Evolutionary conservation across 2,113 vertebrate species (phyloP).

Genomic region (Scophthalmus maximus): DNA sequence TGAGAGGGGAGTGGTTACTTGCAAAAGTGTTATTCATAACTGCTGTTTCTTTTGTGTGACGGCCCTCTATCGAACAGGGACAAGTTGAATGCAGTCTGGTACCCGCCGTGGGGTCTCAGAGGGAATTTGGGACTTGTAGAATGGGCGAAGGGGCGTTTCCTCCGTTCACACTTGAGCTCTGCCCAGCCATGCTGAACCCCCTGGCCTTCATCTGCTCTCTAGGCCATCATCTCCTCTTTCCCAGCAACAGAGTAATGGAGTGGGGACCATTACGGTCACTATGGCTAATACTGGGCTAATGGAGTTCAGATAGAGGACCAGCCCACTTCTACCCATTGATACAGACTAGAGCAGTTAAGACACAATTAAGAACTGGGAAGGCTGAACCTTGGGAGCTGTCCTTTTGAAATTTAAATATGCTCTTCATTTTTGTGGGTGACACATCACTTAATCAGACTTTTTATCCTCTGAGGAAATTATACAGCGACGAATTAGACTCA

Average conservation of each 20-base stretch:
- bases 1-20: slow-evolving; percentile 39
- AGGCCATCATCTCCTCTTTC: slow-evolving; percentile 65
- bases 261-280: slow-evolving; percentile 77
- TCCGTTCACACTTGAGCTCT: slow-evolving; percentile 82
- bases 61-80: slow-evolving; percentile 49
- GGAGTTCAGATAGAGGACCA: slow-evolving; percentile 70
- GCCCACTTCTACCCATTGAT: slow-evolving; percentile 67
- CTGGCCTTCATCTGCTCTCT: slow-evolving; percentile 67
- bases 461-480: slow-evolving; percentile 12
- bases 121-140: slow-evolving; percentile 70
- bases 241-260: slow-evolving; percentile 75
- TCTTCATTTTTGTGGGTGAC: slow-evolving; percentile 52
- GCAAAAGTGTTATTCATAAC: slow-evolving; percentile 65
- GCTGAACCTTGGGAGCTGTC: slow-evolving; percentile 52
- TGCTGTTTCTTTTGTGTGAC: slow-evolving; percentile 53
- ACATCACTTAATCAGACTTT: slow-evolving; percentile 53
- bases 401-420: slow-evolving; percentile 69
- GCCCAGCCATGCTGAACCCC: slow-evolving; percentile 83
- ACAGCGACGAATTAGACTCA: background rate
- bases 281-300: slow-evolving; percentile 75
- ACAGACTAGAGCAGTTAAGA: slow-evolving; percentile 66
- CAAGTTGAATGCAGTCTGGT: slow-evolving; percentile 60
- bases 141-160: slow-evolving; percentile 78
- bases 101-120: slow-evolving; percentile 57
- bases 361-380: slow-evolving; percentile 69